Base-by-base conservation (phyloP, 2,113 vertebrate genomes). In the Lampris megalopsis region DNA sequence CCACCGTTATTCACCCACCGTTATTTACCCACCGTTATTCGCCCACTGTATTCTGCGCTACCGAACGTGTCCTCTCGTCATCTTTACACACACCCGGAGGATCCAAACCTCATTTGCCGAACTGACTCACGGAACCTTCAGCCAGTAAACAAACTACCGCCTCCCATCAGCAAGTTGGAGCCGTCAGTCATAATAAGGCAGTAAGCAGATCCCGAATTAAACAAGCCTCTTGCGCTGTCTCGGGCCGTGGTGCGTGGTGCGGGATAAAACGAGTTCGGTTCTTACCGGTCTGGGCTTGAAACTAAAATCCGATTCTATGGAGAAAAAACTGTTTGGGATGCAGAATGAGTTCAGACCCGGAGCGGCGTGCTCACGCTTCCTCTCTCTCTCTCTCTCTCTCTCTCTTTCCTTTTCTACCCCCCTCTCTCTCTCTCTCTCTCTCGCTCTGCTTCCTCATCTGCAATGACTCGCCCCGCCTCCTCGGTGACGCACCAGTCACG, bases 81-180 rank as follows among this genome's bases (percentile, higher is more conserved):
- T 24, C 24, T 24, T 24, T 24, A 24, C 24, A 24, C 24, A 24
- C 24, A 24, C 24, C 24, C 24, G 24, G 24, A 24, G 24, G 24
- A 24, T 24, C 24, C 24, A 24, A 24, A 24, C 24, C 24, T 24
- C 24, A 24, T 24, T 24, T 24, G 24, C 24, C 24, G 24, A 24
- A 24, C 24, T 24, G 24, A 24, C 24, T 24, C 24, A 24, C 24
- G 24, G 24, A 58, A 57, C 6, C 9, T 2, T 1, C 43, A 45
- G 43, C 4, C 43, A 7, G 4, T 45, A 45, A 45, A 45, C 43
- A 45, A 45, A 45, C 43, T 45, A 45, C 4, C 11, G 9, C 9
- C 62, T 71, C 79, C 45, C 57, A 63, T 35, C 6, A 62, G 1
- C 0, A 86, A 90, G 74, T 88, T 86, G n/a, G n/a, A 10, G 6